Evolutionary conservation across 1,140 invertebrate species (phyloP).

Genomic region (Drosophila erecta): DNA sequence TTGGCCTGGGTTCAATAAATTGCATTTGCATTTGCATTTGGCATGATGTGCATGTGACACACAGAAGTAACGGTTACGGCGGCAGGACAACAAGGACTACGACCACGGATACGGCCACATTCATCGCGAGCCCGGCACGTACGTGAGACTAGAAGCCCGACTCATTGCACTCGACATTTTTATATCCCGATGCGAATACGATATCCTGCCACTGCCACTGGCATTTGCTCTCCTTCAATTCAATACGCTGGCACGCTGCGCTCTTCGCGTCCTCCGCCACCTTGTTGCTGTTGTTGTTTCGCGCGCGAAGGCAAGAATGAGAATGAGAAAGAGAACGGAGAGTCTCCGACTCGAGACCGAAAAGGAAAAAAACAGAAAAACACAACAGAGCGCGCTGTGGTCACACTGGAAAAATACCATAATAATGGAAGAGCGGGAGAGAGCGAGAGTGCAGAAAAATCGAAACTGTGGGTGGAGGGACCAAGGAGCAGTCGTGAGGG

Average conservation of each 20-base stretch:
- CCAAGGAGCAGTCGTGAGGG: neutral
- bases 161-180: conserved; percentile 83
- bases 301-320: conserved; percentile 77
- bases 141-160: conserved; percentile 83
- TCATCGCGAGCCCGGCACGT: conserved; percentile 83
- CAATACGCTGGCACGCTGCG: conserved; percentile 1
- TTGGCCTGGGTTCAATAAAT: conserved; percentile 48
- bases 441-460: conserved; percentile 52
- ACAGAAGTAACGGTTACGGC: conserved; percentile 31
- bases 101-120: conserved; percentile 59
- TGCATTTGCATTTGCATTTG: conserved; percentile 21
- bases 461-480: conserved; percentile 20
- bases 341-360: conserved; percentile 61
- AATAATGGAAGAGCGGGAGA: conserved; percentile 29
- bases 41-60: conserved; percentile 13
- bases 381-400: conserved; percentile 66
- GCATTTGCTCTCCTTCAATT: conserved; percentile 41
- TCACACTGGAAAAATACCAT: conserved; percentile 57
- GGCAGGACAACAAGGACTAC: conserved; percentile 60
- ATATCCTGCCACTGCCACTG: conserved; percentile 39
- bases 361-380: conserved; percentile 20
- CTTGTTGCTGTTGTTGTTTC: conserved; percentile 64
- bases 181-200: conserved; percentile 79
- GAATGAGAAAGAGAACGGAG: conserved; percentile 69
- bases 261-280: conserved; percentile 44